A percentile compares a stretch with the other conserved stretches of the same genome.
These are phyloP conservation scores for Neuroscelio doddi DNA, from an alignment of 2,888 invertebrate genomes.

Conservation along the genomic window DNA sequence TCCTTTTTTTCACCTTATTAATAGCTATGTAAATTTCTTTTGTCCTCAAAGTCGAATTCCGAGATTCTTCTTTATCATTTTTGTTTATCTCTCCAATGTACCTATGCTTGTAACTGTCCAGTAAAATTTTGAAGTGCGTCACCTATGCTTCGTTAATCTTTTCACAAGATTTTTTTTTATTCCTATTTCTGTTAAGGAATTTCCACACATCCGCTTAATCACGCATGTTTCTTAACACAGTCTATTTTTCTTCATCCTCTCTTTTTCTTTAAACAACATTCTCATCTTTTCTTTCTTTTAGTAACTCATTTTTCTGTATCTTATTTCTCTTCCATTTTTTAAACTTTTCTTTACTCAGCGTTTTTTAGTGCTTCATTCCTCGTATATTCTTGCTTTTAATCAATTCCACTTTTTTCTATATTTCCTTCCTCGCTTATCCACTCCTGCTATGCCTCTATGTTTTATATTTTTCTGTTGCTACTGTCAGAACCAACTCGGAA, in stretches of 20 bases:
- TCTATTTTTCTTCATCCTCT: conserved; percentile 16
- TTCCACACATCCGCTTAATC: conserved; percentile 4
- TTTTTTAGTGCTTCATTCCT: conserved; percentile 5
- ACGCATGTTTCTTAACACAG: conserved; percentile 3
- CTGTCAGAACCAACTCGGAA: neutral
- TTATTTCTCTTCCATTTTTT: conserved; percentile 12
- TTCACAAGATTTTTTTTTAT: neutral
- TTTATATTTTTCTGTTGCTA: too few relatives aligned
- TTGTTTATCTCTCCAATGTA: too few relatives aligned
- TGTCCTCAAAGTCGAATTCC: too few relatives aligned
- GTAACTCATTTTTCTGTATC: conserved; percentile 5
- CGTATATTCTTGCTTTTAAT: conserved; percentile 4
- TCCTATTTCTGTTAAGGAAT: conserved; percentile 9
- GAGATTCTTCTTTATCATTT: conserved; percentile 5
- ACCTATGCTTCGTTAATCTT: conserved; percentile 7
- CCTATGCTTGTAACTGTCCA: conserved; percentile 2
- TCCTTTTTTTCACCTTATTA: conserved; percentile 15
- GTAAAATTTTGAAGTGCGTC: conserved; percentile 11
- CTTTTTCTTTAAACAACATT: too few relatives aligned
- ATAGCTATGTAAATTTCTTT: conserved; percentile 12
- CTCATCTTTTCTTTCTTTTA: conserved; percentile 16
- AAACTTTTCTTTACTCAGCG: conserved; percentile 9
- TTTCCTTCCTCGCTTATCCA: neutral
- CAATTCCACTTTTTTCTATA: conserved; percentile 12
- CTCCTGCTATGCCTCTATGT: neutral